These are phyloP conservation scores for Meta bourneti DNA, from an alignment of 2,888 invertebrate species.

Conservation along the genomic window DNA sequence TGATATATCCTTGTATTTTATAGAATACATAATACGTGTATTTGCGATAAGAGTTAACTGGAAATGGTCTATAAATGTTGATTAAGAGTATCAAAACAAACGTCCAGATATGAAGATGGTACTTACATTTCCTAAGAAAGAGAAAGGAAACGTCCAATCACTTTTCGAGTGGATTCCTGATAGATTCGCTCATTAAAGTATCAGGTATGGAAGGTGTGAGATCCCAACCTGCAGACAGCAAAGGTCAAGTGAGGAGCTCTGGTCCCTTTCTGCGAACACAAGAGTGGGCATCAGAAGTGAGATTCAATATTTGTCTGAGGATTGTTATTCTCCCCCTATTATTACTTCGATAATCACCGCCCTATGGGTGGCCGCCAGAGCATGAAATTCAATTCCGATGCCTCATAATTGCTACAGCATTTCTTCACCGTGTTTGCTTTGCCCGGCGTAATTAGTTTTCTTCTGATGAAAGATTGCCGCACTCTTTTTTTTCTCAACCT, in stretches of 20 bases:
- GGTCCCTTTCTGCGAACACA: conserved; percentile 11
- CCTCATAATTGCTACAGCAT: conserved; percentile 57
- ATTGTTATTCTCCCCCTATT: conserved; percentile 33
- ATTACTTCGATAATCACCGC: conserved; percentile 42
- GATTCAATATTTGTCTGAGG: conserved; percentile 59
- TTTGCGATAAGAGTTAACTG: too few species aligned
- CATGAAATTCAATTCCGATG: conserved; percentile 66
- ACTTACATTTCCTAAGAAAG: too few species aligned
- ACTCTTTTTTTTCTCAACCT: too few species aligned
- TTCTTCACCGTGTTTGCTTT: conserved; percentile 18
- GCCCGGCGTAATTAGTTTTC: conserved; percentile 44
- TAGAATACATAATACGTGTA: too few species aligned
- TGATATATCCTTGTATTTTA: too few species aligned
- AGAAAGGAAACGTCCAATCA: too few species aligned
- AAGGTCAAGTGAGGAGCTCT: neutral
- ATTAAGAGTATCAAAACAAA: too few species aligned
- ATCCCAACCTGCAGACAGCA: neutral
- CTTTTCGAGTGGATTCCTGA: too few species aligned
- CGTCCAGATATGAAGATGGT: too few species aligned
- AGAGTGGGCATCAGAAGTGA: conserved; percentile 32
- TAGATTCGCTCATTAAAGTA: too few species aligned
- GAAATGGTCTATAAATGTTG: too few species aligned
- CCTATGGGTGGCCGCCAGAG: conserved; percentile 38
- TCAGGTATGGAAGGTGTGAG: too few species aligned
- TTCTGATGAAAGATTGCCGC: neutral